Evolutionary conservation across 1,140 invertebrate species (phyloP).

Genomic region (Whitmania pigra): DNA sequence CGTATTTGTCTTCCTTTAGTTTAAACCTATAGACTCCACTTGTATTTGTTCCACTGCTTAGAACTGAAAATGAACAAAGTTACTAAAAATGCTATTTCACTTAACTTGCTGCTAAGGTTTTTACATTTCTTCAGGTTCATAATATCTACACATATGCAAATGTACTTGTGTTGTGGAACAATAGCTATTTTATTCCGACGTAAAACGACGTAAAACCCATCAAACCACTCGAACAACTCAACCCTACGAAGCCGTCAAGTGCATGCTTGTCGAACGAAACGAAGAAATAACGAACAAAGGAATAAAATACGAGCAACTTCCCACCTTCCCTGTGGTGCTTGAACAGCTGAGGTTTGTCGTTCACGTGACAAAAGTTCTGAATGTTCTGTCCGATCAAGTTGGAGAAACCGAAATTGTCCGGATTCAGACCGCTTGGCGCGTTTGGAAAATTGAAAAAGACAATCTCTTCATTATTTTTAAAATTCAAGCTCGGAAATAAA

Average conservation of each 20-base stretch:
- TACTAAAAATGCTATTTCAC: neutral
- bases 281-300: neutral
- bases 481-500: too few species aligned
- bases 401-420: constrained; percentile 24
- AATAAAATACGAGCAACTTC: constrained; percentile 17
- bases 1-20: constrained; percentile 59
- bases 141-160: neutral
- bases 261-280: neutral
- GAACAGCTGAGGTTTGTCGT: constrained; percentile 33
- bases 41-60: constrained; percentile 51
- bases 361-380: constrained; percentile 36
- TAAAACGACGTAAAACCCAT: neutral
- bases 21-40: constrained; percentile 65
- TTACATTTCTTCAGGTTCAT: neutral
- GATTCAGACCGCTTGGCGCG: constrained; percentile 46
- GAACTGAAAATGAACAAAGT: constrained; percentile 27
- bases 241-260: neutral
- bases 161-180: neutral
- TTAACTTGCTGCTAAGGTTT: too few species aligned
- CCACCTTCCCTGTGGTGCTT: constrained; percentile 38
- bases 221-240: neutral
- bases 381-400: constrained; percentile 34
- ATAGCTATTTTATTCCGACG: neutral
- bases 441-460: neutral
- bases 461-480: constrained; percentile 11